Evolutionary conservation across 2,113 vertebrate species (phyloP).

Genomic region (Dipodomys spectabilis): DNA sequence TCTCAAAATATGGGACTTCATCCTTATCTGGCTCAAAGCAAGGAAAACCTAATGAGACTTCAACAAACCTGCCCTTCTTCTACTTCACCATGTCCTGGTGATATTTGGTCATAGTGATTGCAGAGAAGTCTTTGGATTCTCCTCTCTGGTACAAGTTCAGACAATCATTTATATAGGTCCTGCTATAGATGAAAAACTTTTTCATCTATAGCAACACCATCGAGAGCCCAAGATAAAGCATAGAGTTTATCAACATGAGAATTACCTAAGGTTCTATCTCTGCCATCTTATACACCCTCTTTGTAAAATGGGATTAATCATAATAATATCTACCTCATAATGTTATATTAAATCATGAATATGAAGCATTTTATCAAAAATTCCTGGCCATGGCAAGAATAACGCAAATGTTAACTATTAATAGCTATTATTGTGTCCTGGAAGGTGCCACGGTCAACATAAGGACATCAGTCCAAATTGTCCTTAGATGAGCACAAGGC

Average conservation of each 20-base stretch:
- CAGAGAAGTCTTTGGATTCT: neutral
- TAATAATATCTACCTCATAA: neutral
- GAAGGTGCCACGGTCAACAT: neutral
- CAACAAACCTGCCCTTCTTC: neutral
- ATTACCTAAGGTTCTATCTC: neutral
- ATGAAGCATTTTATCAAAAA: constrained; percentile 15
- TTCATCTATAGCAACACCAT: neutral
- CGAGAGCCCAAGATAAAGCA: neutral
- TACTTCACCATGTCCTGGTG: neutral
- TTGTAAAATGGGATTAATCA: neutral
- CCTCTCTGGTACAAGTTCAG: neutral
- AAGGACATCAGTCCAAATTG: neutral
- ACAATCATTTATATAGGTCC: neutral
- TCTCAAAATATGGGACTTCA: constrained; percentile 10
- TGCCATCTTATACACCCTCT: neutral
- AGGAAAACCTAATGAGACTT: neutral
- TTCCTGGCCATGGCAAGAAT: neutral
- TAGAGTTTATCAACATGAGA: neutral
- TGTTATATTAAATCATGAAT: neutral
- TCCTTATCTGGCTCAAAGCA: neutral
- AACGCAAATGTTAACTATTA: neutral
- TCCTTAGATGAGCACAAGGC: neutral
- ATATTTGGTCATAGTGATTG: neutral
- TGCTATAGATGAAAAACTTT: neutral
- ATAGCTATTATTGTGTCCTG: neutral